phyloP scores from a whole-genome alignment of 2,797 vertebrate genomes.

The Aldrovandia affinis region DNA sequence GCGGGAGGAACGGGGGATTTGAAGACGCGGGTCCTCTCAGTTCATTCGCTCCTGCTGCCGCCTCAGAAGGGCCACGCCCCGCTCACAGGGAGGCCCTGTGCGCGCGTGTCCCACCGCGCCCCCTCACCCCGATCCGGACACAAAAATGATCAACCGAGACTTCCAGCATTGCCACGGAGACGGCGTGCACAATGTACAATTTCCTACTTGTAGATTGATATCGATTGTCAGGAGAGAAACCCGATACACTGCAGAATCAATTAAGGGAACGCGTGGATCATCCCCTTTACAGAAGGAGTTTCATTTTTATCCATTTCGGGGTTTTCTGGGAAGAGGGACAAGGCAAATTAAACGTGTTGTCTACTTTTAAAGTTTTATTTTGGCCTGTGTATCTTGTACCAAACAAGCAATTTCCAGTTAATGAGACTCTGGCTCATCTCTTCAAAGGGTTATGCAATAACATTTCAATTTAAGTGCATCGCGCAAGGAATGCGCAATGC shows the following conservation, averaged over 20 bases:
- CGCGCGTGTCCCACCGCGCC: too few relatives aligned
- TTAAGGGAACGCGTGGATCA: background rate
- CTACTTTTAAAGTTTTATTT: background rate
- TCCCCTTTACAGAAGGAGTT: background rate
- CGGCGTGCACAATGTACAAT: too few relatives aligned
- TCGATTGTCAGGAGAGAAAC: background rate
- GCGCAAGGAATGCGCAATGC: background rate
- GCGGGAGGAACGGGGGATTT: constrained; percentile 40
- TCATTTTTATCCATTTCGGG: constrained; percentile 10
- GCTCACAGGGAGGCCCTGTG: background rate
- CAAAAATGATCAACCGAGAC: too few relatives aligned
- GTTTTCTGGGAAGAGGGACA: background rate
- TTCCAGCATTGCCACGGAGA: background rate
- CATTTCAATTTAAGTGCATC: background rate
- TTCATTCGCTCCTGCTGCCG: constrained; percentile 32
- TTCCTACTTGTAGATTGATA: constrained; percentile 12
- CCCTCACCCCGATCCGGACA: too few relatives aligned
- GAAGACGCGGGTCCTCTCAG: background rate
- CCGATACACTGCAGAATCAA: background rate
- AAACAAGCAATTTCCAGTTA: background rate
- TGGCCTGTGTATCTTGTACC: too few relatives aligned
- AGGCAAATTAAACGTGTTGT: background rate
- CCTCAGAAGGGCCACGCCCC: constrained; percentile 21
- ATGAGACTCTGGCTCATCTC: background rate
- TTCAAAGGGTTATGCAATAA: background rate